A percentile compares a stretch with the other conserved stretches of the same genome.
These are phyloP conservation scores for Litocranius walleri DNA, from an alignment of 2,113 vertebrate genomes.

Conservation along the genomic window DNA sequence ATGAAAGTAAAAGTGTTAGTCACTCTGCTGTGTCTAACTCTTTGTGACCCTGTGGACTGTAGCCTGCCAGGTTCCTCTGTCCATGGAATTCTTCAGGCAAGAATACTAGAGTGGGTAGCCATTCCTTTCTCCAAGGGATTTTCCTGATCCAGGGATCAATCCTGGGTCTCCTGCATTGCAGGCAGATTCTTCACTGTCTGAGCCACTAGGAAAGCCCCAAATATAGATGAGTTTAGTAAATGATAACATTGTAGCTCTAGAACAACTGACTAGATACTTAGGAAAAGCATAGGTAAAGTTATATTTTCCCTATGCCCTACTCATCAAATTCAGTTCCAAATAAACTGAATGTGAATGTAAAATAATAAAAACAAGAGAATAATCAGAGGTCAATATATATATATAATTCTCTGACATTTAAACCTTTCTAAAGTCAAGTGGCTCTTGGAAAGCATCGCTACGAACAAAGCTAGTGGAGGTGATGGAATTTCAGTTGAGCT, in stretches of 20 bases:
- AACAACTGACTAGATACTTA: background rate
- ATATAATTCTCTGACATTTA: background rate
- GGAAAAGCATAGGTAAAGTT: background rate
- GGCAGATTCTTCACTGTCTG: background rate
- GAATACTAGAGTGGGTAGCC: background rate
- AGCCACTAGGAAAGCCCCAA: background rate
- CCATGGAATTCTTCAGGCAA: background rate
- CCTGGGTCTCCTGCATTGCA: background rate
- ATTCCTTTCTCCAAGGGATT: background rate
- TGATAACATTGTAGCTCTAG: background rate
- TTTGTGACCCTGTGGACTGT: background rate
- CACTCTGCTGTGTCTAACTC: background rate
- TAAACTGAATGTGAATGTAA: background rate
- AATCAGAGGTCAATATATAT: background rate
- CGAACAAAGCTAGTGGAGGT: too few relatives aligned
- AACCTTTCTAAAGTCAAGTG: background rate
- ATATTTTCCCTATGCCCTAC: background rate
- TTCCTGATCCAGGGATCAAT: background rate
- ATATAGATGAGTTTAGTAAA: background rate
- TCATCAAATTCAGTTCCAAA: background rate
- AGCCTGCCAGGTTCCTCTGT: background rate
- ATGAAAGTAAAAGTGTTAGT: background rate
- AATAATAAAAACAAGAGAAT: constrained; percentile 17
- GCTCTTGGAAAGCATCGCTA: too few relatives aligned
- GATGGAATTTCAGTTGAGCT: too few relatives aligned